Conservation (phyloP, 2,797 vertebrate genomes). For the Chiloscyllium punctatum region DNA sequence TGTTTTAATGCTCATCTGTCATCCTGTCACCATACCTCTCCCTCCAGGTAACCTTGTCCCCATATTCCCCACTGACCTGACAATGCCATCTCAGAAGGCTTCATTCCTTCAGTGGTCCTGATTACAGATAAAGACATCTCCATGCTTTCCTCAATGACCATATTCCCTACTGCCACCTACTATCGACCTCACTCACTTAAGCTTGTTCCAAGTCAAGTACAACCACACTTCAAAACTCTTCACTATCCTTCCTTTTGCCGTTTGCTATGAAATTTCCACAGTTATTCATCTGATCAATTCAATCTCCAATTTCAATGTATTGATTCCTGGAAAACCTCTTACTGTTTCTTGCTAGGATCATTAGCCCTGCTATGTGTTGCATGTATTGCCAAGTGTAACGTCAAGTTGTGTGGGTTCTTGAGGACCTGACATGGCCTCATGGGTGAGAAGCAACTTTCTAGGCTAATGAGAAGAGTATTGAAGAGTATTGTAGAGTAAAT, state of each 20-base stretch:
- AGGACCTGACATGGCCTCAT: no score
- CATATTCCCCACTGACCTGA: background rate
- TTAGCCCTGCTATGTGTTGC: no score
- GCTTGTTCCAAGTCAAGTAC: background rate
- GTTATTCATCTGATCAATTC: background rate
- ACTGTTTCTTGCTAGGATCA: background rate
- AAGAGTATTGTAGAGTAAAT: no score
- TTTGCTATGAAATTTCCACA: background rate
- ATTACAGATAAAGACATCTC: background rate
- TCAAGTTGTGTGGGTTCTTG: no score
- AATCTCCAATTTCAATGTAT: background rate
- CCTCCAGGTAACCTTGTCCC: background rate
- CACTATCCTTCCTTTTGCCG: background rate
- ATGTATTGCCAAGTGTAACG: no score
- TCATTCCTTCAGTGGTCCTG: background rate
- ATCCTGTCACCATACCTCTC: background rate
- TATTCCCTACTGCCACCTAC: background rate
- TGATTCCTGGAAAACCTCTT: background rate
- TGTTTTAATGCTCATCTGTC: background rate
- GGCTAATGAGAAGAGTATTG: no score
- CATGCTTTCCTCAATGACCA: background rate
- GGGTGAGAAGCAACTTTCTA: no score
- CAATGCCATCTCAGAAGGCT: background rate
- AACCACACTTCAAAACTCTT: background rate
- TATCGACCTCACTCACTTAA: background rate